Base-by-base conservation (phyloP, 2,888 invertebrate species). In the Buathra laborator region DNA sequence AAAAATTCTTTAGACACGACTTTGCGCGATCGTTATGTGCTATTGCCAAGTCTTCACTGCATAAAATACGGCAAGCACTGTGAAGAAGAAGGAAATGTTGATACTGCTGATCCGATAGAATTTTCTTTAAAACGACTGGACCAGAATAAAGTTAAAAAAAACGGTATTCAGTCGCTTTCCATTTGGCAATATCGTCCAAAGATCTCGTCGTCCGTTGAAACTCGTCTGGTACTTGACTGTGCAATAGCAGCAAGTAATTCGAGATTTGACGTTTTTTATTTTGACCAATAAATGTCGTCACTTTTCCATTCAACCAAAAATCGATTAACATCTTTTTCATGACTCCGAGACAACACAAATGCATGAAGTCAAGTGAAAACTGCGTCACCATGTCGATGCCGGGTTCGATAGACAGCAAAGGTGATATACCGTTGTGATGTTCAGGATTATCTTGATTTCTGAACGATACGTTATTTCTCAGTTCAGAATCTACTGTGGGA, bases 121-220 rank as follows among this genome's bases (percentile, higher is more conserved):
- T 44, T 14, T 62, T 46, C 66, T 87, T 85, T 6, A 90, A 71
- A 29, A 89, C 79, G 44, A 89, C 75, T 7, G 89, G 87, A 16
- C 90, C 89, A 46, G 77, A 64, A 64, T 90, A 90, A 29, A 89
- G 43, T 16, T 88, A 48, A 70, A 90, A 86, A n/a, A 87, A 86
- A 10, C 87, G 72, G 51, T 85, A 87, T 81, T 90, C 86, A 2
- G 89, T 89, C 0, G 89, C 88, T 74, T 89, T 89, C 86, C 86
- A 90, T 24, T 84, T 83, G 12, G 29, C 29, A 14, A 88, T 19
- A 10, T 84, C 70, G 6, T 79, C 43, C 2, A 87, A 56, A 5
- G 83, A 77, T 48, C 81, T 62, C 0, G 89, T 87, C 71, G 87
- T 88, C 43, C 90, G 82, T 37, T 75, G 81, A 71, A 90, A 90